Percentiles rank a stretch among this genome's conserved stretches.
These are phyloP conservation scores for Hyaena hyaena DNA, from an alignment of 2,113 vertebrate genomes.

Conservation along the genomic window DNA sequence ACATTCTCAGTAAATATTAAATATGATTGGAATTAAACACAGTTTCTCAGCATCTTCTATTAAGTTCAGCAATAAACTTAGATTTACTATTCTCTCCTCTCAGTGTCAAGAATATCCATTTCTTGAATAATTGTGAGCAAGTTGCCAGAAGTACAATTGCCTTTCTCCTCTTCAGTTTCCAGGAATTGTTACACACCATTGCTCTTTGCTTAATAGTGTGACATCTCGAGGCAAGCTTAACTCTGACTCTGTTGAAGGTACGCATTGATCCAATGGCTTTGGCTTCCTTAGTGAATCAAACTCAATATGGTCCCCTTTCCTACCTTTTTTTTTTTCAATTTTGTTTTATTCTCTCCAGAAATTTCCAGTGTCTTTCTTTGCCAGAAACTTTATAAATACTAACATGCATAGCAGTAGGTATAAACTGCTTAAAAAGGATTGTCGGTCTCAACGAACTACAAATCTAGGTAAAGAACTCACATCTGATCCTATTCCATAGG, in stretches of 20 bases:
- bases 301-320: background rate
- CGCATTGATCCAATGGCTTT: constrained; percentile 59
- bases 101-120: background rate
- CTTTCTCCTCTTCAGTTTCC: constrained; percentile 55
- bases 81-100: background rate
- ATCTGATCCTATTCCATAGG: background rate
- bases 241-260: constrained; percentile 43
- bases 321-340: constrained; percentile 44
- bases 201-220: constrained; percentile 59
- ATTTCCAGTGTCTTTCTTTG: constrained; percentile 9
- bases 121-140: background rate
- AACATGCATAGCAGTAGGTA: background rate
- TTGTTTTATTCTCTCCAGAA: constrained; percentile 62
- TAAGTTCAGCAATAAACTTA: background rate
- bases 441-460: background rate
- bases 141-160: constrained; percentile 27
- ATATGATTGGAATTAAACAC: background rate
- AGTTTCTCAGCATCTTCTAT: background rate
- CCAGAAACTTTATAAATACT: constrained; percentile 22
- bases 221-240: constrained; percentile 61
- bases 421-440: background rate
- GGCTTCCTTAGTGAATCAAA: constrained; percentile 67
- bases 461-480: background rate
- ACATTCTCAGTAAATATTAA: background rate
- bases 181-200: constrained; percentile 60